Evolutionary conservation across 2,797 vertebrate genomes (phyloP), one percentile per base, ranked within the genome.

Genomic region (Urocyon cinereoargenteus): DNA sequence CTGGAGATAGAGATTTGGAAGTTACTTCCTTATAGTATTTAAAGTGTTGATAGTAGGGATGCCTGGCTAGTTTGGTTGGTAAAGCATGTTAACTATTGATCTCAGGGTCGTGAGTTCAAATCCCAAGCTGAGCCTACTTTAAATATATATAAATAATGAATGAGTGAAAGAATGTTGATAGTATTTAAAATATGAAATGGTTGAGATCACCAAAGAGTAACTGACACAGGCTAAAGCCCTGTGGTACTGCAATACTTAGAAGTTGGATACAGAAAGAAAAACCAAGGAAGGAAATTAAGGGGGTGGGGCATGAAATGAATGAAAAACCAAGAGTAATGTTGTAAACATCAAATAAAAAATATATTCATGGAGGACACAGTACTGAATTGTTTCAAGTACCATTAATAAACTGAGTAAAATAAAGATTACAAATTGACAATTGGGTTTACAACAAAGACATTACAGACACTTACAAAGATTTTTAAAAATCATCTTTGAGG

Each of bases 281-380:
- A 72, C 34, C 16, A 81, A 31, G 40, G 62, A 90, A 90, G 18
- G 21, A 96, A 83, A 78, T 82, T 82, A 81, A 78, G 61, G 66
- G 66, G 87, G 8, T 64, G 12, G 14, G 36, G 19, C 24, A 49
- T 55, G 34, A 87, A 78, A 45, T 34, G 3, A 88, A 13, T 86
- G 13, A 53, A 93, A 88, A 78, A 53, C 61, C 10, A 55, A 93
- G 45, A 79, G n/a, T 61, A 83, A 82, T 89, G 15, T 36, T 79
- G 31, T 62, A 79, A n/a, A 95, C 88, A 40, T 79, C 68, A 96
- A 92, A 9, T 66, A 31, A 53, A 87, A 91, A 94, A 28, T 9
- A 70, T 66, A 8, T 51, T 75, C 51, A 81, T 64, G 45, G 72
- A 78, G 36, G 34, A 62, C 5, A 68, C 34, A 75, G 49, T 16